Base-by-base conservation (phyloP, 2,888 invertebrate genomes). In the Netelia virgata region DNA sequence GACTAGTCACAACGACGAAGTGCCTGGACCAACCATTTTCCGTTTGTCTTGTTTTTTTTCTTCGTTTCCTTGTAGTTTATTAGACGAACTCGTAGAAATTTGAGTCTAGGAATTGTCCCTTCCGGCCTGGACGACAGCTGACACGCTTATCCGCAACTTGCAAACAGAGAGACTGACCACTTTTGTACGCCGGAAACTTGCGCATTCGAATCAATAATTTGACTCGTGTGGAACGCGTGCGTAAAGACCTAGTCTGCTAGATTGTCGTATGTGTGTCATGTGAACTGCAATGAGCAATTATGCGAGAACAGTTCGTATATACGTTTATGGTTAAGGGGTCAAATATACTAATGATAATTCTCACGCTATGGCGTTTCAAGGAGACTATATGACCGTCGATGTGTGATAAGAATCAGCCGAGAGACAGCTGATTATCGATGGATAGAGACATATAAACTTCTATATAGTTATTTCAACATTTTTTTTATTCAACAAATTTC, bases 201-300 rank as follows among this genome's bases (percentile, higher is more conserved):
- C 92, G 92, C 93, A 92, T 92, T 92, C 88, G 86, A 92, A 93
- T 93, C 93, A 90, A 93, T 93, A 93, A 88, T 82, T 86, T 84
- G 83, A 86, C 88, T 88, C 89, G 86, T 76, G 64, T 89, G 68
- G 82, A 86, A 90, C 91, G 91, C 91, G 84, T 91, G 91, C 91
- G 91, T 89, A 85, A 59, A 83, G 82, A 82, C 84, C 84, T 80
- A 72, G 70, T 79, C 83, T 41, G 50, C 72, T 73, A 59, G 43
- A 28, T 68, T 16, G 23, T 16, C 47, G 57, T 68, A 82, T 82
- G 72, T 77, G 36, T 68, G 72, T 77, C 72, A 53, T 59, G 61
- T 10, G 53, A 61, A 61, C 59, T 53, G 66, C 57, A 63, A 77
- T 61, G 61, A 53, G 59, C 28, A 53, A 77, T 73, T 50, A 23